A percentile compares a stretch with the other conserved stretches of the same genome.
phyloP scores from a whole-genome alignment of 2,113 vertebrate genomes.

The Glareola pratincola region DNA sequence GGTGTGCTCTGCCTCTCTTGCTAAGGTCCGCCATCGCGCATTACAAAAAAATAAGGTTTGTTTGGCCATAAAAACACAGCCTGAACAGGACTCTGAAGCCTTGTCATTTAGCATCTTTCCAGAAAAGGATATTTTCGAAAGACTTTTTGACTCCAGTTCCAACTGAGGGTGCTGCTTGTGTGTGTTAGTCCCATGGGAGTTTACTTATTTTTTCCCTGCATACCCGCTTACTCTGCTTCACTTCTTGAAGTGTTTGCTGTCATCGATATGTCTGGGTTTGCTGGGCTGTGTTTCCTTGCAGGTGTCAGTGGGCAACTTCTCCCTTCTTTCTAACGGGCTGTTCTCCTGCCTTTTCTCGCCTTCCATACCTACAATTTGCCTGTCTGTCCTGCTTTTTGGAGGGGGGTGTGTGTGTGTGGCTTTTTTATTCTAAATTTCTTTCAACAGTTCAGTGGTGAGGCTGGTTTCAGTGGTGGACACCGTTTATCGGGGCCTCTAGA shows the following conservation, averaged over 20 bases:
- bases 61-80: not conserved
- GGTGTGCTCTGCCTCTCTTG: not conserved
- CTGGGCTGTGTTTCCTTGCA: not conserved
- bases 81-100: rapidly evolving
- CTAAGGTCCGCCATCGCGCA: not conserved
- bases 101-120: not conserved
- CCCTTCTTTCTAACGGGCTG: not conserved
- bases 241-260: not conserved
- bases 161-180: not conserved
- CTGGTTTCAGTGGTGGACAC: not conserved
- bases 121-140: not conserved
- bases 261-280: not conserved
- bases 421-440: not conserved
- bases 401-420: not conserved
- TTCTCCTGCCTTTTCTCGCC: not conserved
- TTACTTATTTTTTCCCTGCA: not conserved
- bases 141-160: not conserved
- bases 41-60: not conserved
- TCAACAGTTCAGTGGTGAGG: not conserved
- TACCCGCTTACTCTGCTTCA: not conserved
- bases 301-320: not conserved
- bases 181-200: not conserved
- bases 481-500: not conserved
- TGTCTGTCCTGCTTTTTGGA: rapidly evolving
- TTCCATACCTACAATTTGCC: not conserved